A percentile compares a stretch with the other conserved stretches of the same genome.
phyloP scores from a whole-genome alignment of 2,113 vertebrate species.

The Rhinogobius similis region DNA sequence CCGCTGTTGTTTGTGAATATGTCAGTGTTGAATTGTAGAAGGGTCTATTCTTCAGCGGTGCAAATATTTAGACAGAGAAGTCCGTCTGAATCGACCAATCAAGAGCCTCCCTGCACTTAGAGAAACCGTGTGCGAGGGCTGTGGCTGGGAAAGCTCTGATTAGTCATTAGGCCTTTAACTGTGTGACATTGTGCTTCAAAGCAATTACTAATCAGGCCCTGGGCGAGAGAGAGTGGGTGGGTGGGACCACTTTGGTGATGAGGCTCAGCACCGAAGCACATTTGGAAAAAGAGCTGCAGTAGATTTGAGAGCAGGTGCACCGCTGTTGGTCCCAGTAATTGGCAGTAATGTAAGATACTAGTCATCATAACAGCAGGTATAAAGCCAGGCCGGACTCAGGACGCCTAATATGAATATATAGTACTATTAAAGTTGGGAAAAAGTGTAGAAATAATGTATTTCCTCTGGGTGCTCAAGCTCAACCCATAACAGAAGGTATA shows the following conservation, averaged over 20 bases:
- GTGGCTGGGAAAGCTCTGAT: not conserved
- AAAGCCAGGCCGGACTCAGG: not conserved
- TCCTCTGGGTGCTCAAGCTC: not conserved
- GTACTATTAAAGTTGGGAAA: not conserved
- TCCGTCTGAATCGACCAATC: not conserved
- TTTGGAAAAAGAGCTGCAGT: not conserved
- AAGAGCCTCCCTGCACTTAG: not conserved
- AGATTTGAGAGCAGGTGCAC: slow-evolving; percentile 15
- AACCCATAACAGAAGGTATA: not conserved
- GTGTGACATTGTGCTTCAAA: slow-evolving; percentile 6
- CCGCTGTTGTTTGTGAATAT: not conserved
- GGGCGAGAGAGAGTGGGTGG: not conserved
- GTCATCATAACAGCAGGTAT: not conserved
- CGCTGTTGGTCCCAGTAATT: slow-evolving; percentile 12
- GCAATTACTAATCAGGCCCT: slow-evolving; percentile 17
- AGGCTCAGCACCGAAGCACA: not conserved
- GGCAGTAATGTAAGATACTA: not conserved
- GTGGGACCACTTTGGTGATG: slow-evolving; percentile 5
- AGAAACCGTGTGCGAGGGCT: not conserved
- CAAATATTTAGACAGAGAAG: slow-evolving; percentile 3
- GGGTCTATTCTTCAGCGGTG: not conserved
- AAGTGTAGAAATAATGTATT: not conserved
- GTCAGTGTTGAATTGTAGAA: not conserved
- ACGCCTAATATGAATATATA: not conserved
- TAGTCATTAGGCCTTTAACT: slow-evolving; percentile 15